These are phyloP conservation scores for Actinemys pallida DNA, from an alignment of 2,113 vertebrate species.

Conservation along the genomic window DNA sequence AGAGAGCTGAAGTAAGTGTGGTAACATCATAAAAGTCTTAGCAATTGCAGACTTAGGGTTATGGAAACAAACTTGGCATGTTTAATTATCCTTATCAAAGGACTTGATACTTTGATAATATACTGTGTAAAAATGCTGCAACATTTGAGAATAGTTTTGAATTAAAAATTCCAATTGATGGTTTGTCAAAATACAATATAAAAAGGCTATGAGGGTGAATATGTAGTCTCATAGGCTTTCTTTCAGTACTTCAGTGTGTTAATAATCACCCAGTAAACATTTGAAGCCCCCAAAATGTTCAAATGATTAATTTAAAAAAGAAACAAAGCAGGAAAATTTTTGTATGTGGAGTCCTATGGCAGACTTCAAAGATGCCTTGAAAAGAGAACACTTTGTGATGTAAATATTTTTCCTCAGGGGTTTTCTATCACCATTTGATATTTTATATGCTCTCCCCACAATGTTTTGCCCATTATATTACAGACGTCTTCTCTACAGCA, in stretches of 20 bases:
- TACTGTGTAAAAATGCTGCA: conserved; percentile 68
- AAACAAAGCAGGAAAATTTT: conserved; percentile 78
- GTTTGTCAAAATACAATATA: conserved; percentile 80
- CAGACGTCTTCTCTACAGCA: conserved; percentile 35
- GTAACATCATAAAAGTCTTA: background rate
- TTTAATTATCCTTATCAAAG: conserved; percentile 82
- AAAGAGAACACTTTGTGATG: conserved; percentile 80
- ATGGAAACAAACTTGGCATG: conserved; percentile 76
- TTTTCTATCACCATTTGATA: conserved; percentile 72
- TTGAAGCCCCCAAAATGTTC: conserved; percentile 74
- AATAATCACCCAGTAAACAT: conserved; percentile 82
- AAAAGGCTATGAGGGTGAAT: conserved; percentile 76
- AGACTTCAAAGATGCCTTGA: conserved; percentile 80
- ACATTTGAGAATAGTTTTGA: conserved; percentile 75
- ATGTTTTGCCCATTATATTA: conserved; percentile 71
- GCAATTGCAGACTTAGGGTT: conserved; percentile 34
- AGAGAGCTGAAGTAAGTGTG: background rate
- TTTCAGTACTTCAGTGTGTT: conserved; percentile 70
- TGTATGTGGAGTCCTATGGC: conserved; percentile 68
- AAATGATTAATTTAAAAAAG: conserved; percentile 82
- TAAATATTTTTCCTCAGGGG: conserved; percentile 78
- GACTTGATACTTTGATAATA: conserved; percentile 76
- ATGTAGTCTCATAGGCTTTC: conserved; percentile 69
- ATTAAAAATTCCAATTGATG: conserved; percentile 86
- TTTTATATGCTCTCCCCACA: conserved; percentile 66